Percentiles rank a stretch among this genome's conserved stretches.
Conservation (phyloP, 2,113 vertebrate species). For the Podarcis cretensis region DNA sequence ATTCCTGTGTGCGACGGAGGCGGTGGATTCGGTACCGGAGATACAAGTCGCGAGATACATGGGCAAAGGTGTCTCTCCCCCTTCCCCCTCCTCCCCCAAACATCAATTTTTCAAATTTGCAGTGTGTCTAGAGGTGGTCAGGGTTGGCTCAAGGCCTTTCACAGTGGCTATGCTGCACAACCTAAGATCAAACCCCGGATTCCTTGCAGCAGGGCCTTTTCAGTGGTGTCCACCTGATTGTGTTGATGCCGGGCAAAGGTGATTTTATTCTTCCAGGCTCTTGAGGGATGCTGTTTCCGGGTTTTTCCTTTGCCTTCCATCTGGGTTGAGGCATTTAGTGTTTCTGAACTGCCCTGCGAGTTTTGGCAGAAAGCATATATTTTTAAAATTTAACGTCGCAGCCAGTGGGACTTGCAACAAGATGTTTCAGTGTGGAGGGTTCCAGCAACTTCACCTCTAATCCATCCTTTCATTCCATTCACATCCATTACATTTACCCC, state of each 20-base stretch:
- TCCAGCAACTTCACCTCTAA: no score
- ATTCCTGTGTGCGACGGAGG: constrained; percentile 94
- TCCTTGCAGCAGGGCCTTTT: background rate
- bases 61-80: constrained; percentile 85
- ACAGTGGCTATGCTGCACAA: background rate
- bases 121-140: background rate
- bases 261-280: background rate
- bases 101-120: background rate
- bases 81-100: background rate
- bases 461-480: no score
- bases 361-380: background rate
- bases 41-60: constrained; percentile 90
- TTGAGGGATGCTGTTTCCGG: background rate
- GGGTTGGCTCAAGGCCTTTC: background rate
- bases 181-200: background rate
- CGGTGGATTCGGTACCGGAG: constrained; percentile 94
- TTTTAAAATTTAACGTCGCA: no score
- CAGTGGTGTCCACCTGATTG: background rate
- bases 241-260: background rate
- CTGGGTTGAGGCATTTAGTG: background rate
- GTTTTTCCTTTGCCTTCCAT: background rate
- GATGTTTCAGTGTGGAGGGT: no score
- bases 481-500: no score
- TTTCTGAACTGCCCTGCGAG: background rate
- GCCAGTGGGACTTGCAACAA: no score